phyloP scores from a whole-genome alignment of 1,140 invertebrate species.

The Batillaria attramentaria region DNA sequence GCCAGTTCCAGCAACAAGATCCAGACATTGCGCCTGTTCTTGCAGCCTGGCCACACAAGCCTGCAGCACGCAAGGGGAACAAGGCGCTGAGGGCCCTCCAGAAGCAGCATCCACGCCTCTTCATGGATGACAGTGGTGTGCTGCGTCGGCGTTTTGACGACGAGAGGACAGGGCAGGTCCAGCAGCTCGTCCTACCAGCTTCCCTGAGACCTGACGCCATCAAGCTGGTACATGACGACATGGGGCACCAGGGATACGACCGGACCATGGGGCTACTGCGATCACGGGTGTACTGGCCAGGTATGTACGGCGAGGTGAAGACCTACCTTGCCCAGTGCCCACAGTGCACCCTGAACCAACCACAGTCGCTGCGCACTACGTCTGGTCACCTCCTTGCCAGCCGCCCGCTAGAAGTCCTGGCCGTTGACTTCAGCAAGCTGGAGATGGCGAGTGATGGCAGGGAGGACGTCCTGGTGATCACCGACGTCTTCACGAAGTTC shows the following conservation, averaged over 20 bases:
- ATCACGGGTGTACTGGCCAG: constrained; percentile 39
- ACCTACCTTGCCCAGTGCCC: constrained; percentile 29
- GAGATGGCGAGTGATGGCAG: constrained; percentile 26
- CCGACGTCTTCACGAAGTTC: constrained; percentile 43
- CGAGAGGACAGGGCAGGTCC: background rate
- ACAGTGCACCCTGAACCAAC: constrained; percentile 27
- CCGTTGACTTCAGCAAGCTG: constrained; percentile 42
- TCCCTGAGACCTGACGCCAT: constrained; percentile 30
- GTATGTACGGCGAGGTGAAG: constrained; percentile 36
- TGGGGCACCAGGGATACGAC: constrained; percentile 41
- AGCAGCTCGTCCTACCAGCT: constrained; percentile 30
- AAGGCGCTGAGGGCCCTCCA: background rate
- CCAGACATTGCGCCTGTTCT: background rate
- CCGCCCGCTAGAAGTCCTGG: constrained; percentile 39
- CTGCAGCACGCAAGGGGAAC: background rate
- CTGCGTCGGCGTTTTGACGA: background rate
- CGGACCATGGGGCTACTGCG: constrained; percentile 33
- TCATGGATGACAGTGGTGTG: background rate
- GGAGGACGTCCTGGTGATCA: constrained; percentile 44
- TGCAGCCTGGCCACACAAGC: background rate
- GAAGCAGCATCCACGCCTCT: background rate
- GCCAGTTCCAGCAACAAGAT: background rate
- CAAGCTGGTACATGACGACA: constrained; percentile 28
- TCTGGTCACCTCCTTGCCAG: constrained; percentile 29
- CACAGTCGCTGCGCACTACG: background rate